These are phyloP conservation scores for Rhinogobius similis DNA, from an alignment of 2,113 vertebrate genomes.

Conservation along the genomic window DNA sequence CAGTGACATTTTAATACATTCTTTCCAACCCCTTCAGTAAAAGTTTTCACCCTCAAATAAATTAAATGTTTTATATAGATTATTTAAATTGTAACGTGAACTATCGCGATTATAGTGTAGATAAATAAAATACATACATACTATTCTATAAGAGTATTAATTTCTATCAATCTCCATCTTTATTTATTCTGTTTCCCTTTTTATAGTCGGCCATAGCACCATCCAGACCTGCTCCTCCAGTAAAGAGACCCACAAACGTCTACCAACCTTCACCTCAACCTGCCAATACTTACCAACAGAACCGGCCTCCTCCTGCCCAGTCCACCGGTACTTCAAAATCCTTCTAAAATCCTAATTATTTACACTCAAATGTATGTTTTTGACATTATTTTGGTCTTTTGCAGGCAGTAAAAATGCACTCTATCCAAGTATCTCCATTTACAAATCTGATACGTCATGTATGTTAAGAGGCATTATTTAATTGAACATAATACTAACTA, in stretches of 20 bases:
- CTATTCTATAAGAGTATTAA: too few relatives aligned
- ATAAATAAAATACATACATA: too few relatives aligned
- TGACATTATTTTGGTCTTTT: neutral
- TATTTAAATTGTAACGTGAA: too few relatives aligned
- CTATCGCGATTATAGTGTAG: too few relatives aligned
- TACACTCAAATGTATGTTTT: neutral
- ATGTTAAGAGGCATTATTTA: conserved; percentile 14
- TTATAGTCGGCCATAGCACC: conserved; percentile 36
- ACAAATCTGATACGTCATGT: conserved; percentile 60
- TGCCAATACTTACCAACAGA: neutral
- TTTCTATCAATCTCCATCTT: neutral
- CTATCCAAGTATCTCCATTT: conserved; percentile 59
- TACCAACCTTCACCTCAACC: neutral
- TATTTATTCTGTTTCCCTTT: neutral
- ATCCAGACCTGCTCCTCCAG: conserved; percentile 45
- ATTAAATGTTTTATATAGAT: too few relatives aligned
- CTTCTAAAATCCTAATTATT: neutral
- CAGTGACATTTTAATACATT: too few relatives aligned
- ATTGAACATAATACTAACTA: neutral
- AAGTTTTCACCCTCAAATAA: too few relatives aligned
- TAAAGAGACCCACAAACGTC: neutral
- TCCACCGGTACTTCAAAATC: neutral
- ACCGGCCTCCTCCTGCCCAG: neutral
- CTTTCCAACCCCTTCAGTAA: too few relatives aligned
- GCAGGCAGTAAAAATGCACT: conserved; percentile 25